Base-by-base conservation (phyloP, 2,797 vertebrate genomes). In the Paguma larvata region DNA sequence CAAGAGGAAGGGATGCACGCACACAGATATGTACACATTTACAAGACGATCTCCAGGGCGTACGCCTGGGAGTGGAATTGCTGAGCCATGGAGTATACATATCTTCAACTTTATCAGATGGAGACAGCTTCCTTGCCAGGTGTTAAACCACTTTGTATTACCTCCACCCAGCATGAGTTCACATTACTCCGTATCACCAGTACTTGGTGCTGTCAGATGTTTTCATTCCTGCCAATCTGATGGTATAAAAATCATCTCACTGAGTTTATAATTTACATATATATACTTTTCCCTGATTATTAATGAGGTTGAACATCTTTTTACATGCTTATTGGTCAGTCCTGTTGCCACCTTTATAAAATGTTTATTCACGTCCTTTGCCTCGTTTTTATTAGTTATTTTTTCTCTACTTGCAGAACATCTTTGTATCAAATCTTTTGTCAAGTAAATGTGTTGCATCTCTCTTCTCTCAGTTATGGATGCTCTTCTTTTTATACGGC, bases 391-490 rank as follows among this genome's bases (percentile, higher is more conserved):
- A 82, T 70, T 65, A 83, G 23, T 34, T 63, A 44, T 48, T 67
- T 82, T 79, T 85, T 30, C 70, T 70, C 91, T 79, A 63, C 68
- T 51, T 62, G 38, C 23, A 90, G 73, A 38, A 63, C 13, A 70
- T 41, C 15, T 91, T 94, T 94, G 18, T 87, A 51, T 27, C 53
- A 92, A 92, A 38, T 48, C 53, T 67, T 72, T 80, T 80, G 59
- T 75, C 46, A 73, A 21, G 79, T 53, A n/a, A 70, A 38, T 75
- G 11, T 78, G n/a, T 63, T 78, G 41, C n/a, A 84, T 70, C 68
- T 51, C 63, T 70, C 46, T 86, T 72, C 73, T 88, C 38, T 53
- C 56, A 46, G 70, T 68, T 89, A 25, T 84, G 62, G 23, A 56
- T 90, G n/a, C 7, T 90, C 23, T 72, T 80, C 41, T 34, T 30